These are phyloP conservation scores for Phaethon lepturus DNA, from an alignment of 2,113 vertebrate species.

Conservation along the genomic window DNA sequence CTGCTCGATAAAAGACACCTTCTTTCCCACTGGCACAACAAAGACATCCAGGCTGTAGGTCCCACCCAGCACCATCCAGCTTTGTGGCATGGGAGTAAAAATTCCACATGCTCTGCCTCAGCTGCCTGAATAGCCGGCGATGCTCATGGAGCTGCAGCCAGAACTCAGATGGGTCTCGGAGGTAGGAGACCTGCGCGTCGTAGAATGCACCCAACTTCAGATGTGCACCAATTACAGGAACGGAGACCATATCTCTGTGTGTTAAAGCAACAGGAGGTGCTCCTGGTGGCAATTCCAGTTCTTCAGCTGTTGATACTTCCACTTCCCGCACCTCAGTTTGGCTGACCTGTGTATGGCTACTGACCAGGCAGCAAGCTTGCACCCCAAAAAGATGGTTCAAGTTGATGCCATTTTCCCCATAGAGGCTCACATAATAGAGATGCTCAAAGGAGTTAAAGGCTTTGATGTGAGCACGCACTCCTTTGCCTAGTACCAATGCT, in stretches of 20 bases:
- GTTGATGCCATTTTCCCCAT: constrained; percentile 82
- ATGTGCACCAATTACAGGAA: neutral
- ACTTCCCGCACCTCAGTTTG: neutral
- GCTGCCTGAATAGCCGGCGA: constrained; percentile 73
- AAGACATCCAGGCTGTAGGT: constrained; percentile 77
- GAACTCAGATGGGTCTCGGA: constrained; percentile 84
- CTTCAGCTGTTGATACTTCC: constrained; percentile 2
- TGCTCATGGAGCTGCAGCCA: constrained; percentile 85
- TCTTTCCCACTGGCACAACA: constrained; percentile 86
- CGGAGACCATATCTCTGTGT: neutral
- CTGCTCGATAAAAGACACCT: constrained; percentile 82
- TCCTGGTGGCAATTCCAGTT: neutral
- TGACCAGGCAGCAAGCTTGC: constrained; percentile 69
- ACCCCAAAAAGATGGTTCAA: constrained; percentile 84
- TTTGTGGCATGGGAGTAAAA: constrained; percentile 77
- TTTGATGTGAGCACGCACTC: constrained; percentile 84
- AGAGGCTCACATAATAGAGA: constrained; percentile 87
- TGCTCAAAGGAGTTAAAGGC: constrained; percentile 88
- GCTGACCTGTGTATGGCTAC: neutral
- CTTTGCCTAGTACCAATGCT: constrained; percentile 79
- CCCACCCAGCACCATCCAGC: constrained; percentile 54
- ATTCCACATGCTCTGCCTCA: constrained; percentile 77
- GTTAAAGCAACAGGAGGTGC: neutral
- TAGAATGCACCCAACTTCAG: constrained; percentile 75
- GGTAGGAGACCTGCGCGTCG: constrained; percentile 76